These are phyloP conservation scores for Phoebastria nigripes DNA, from an alignment of 2,797 vertebrate species.

Conservation along the genomic window DNA sequence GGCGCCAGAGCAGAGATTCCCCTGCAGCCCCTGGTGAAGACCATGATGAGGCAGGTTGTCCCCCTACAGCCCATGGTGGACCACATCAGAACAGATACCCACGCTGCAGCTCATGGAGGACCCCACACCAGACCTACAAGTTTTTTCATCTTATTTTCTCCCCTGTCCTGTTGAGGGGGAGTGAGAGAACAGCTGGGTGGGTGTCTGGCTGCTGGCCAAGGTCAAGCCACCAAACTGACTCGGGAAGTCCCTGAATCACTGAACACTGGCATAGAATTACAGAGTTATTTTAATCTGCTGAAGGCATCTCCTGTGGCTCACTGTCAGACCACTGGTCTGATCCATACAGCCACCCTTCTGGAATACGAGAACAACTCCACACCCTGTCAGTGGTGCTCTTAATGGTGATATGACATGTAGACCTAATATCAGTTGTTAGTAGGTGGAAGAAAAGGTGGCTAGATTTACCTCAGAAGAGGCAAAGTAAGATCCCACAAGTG, in stretches of 20 bases:
- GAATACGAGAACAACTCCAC: background rate
- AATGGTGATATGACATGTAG: background rate
- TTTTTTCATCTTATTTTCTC: background rate
- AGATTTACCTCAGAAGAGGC: background rate
- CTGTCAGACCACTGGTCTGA: background rate
- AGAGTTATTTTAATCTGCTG: background rate
- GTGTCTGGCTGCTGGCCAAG: background rate
- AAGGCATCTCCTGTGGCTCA: background rate
- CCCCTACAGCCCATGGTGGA: background rate
- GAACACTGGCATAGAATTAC: background rate
- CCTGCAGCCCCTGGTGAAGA: fast-evolving
- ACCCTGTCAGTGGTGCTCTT: background rate
- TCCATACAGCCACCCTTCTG: background rate
- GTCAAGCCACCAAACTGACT: background rate
- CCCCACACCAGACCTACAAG: background rate
- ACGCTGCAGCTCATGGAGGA: background rate
- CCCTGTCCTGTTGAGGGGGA: background rate
- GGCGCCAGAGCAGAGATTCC: background rate
- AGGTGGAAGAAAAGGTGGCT: background rate
- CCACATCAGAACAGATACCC: background rate
- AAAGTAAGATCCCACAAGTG: background rate
- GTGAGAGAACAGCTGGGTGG: background rate
- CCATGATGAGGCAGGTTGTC: background rate
- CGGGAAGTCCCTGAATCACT: background rate
- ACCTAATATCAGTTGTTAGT: background rate